Base-by-base conservation (phyloP, 2,888 invertebrate species). In the Sphecodes monilicornis region DNA sequence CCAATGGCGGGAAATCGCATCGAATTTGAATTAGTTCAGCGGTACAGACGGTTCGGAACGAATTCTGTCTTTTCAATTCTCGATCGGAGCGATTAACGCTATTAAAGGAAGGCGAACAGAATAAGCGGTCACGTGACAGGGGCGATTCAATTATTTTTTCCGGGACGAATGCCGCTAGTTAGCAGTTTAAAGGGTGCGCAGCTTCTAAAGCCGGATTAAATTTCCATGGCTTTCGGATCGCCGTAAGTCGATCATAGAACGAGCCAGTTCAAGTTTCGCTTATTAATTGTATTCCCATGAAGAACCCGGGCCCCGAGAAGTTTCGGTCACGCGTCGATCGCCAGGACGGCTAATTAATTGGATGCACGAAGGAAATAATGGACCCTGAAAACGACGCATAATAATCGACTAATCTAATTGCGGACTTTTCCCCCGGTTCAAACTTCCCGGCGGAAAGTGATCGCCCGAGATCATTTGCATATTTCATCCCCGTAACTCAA, bases 361-460 rank as follows among this genome's bases (percentile, higher is more conserved):
- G 13, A 26, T 32, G 13, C 22, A 18, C 22, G 29, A 41, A 54
- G n/a, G 68, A 60, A 74, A 71, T 57, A 72, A 72, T n/a, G 69
- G 78, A 64, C 26, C 39, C n/a, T 32, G 32, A 50, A 50, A 66
- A 76, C 64, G 81, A 43, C 72, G 76, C n/a, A 54, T 76, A 81
- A 81, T 76, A 83, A 80, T 80, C 64, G 76, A 68, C 85, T 76
- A 74, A 85, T 85, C 74, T 64, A 76, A 86, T 80, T 75, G 60
- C 66, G 36, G 75, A 72, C 57, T 73, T 76, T 50, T 41, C 72
- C 13, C 80, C 54, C 41, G 54, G 74, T 39, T 80, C 66, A 76
- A 86, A 86, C 77, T 86, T 78, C 39, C 69, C 50, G n/a, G 54
- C 41, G 68, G 70, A 76, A 79, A 75, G 75, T 78, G 77, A 85